Percentiles rank a stretch among this genome's conserved stretches.
These are phyloP conservation scores for Polydrusus cervinus DNA, from an alignment of 2,888 invertebrate genomes.

Conservation along the genomic window DNA sequence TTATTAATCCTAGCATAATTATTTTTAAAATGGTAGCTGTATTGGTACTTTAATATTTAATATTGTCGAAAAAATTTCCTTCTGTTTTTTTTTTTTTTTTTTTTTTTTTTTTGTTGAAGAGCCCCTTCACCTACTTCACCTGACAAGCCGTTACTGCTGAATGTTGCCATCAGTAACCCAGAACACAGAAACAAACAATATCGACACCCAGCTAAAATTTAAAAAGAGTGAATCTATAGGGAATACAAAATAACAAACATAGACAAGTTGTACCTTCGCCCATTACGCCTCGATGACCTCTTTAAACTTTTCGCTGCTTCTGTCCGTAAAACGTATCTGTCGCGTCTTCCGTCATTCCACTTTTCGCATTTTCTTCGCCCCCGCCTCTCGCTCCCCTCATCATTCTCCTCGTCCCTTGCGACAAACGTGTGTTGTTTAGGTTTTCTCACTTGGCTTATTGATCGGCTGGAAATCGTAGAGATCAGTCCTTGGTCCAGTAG, in stretches of 20 bases:
- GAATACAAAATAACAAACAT: neutral
- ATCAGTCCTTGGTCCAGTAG: neutral
- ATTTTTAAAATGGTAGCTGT: too few relatives aligned
- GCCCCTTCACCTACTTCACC: too few relatives aligned
- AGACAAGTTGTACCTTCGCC: constrained; percentile 9
- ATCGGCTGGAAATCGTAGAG: constrained; percentile 12
- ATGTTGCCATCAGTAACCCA: too few relatives aligned
- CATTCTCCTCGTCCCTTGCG: constrained; percentile 12
- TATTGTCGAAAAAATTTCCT: too few relatives aligned
- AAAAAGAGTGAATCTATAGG: neutral
- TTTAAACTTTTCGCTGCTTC: constrained; percentile 20
- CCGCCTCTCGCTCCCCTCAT: neutral
- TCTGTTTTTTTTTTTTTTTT: too few relatives aligned
- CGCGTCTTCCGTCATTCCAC: constrained; percentile 28
- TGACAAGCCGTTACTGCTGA: too few relatives aligned
- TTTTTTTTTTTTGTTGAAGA: too few relatives aligned
- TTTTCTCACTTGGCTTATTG: constrained; percentile 42
- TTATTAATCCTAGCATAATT: too few relatives aligned
- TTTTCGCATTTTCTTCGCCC: constrained; percentile 24
- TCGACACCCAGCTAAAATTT: too few relatives aligned
- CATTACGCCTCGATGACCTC: constrained; percentile 17
- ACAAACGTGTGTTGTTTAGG: constrained; percentile 42
- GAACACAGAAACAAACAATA: too few relatives aligned
- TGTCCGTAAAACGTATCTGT: constrained; percentile 22
- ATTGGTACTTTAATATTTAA: too few relatives aligned